A percentile compares a stretch with the other conserved stretches of the same genome.
phyloP scores from a whole-genome alignment of 2,888 invertebrate species.

The Teleogryllus oceanicus region DNA sequence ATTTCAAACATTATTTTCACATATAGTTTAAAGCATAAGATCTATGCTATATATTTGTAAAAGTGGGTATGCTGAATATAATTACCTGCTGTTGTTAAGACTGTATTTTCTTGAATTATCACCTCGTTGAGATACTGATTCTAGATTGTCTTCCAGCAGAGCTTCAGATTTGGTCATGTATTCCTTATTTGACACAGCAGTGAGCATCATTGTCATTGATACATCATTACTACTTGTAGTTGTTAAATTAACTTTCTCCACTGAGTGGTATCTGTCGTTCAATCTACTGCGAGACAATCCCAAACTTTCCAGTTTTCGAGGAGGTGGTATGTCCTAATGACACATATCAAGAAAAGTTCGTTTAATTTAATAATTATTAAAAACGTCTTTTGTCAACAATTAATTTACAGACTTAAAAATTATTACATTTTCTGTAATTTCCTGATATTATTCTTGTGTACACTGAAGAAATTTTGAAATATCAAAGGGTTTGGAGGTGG shows the following conservation, averaged over 20 bases:
- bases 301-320: conserved; percentile 59
- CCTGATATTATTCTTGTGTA: no score
- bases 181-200: conserved; percentile 46
- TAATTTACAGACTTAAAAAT: no score
- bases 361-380: no score
- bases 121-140: conserved; percentile 45
- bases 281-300: conserved; percentile 78
- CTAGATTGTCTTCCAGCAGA: conserved; percentile 46
- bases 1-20: neutral
- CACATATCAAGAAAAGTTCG: no score
- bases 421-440: no score
- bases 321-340: neutral
- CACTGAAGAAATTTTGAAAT: no score
- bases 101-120: conserved; percentile 48
- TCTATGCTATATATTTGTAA: neutral
- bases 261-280: conserved; percentile 85
- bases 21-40: neutral
- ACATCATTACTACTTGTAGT: conserved; percentile 38
- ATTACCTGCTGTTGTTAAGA: conserved; percentile 45
- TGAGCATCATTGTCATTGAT: conserved; percentile 22
- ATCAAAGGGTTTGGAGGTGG: no score
- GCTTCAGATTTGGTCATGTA: conserved; percentile 49
- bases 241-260: conserved; percentile 56
- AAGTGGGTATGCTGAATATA: neutral
- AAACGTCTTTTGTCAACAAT: no score